A percentile compares a stretch with the other conserved stretches of the same genome.
phyloP scores from a whole-genome alignment of 2,797 vertebrate species.

The Phyllotis vaccarum region DNA sequence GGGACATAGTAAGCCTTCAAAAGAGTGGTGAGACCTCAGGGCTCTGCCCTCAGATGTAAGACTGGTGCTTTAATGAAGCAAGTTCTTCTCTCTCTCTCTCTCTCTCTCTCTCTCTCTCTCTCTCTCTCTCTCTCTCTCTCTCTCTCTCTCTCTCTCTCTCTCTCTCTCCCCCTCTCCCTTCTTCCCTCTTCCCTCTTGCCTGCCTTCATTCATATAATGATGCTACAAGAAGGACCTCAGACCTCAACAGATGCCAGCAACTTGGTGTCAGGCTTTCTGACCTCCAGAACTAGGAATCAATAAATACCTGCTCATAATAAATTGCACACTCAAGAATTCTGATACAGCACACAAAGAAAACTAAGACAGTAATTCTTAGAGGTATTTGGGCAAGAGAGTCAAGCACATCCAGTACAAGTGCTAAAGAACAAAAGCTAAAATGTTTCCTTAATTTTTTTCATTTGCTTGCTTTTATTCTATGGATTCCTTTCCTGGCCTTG shows the following conservation, averaged over 20 bases:
- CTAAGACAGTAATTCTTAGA: not conserved
- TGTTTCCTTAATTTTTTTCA: not conserved
- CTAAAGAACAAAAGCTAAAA: slow-evolving; percentile 21
- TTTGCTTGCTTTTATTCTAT: not conserved
- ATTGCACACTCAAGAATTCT: not conserved
- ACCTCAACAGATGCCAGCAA: not conserved
- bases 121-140: not conserved
- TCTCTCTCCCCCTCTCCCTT: too few relatives aligned
- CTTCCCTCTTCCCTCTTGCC: not conserved
- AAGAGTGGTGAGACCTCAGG: not conserved
- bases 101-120: not conserved
- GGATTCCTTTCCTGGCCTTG: not conserved
- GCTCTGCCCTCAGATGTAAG: too few relatives aligned
- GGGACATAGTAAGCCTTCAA: not conserved
- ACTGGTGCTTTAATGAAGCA: not conserved
- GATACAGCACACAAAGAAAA: not conserved
- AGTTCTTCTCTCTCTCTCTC: not conserved
- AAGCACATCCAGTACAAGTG: not conserved
- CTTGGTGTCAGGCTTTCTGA: not conserved
- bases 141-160: not conserved
- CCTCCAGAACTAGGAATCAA: not conserved
- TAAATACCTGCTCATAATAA: not conserved
- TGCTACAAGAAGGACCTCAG: not conserved
- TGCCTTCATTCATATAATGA: not conserved
- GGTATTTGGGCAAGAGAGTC: not conserved